Percentiles rank a stretch among this genome's conserved stretches.
Evolutionary conservation across 2,113 vertebrate species (phyloP).

Genomic region (Macrotis lagotis): DNA sequence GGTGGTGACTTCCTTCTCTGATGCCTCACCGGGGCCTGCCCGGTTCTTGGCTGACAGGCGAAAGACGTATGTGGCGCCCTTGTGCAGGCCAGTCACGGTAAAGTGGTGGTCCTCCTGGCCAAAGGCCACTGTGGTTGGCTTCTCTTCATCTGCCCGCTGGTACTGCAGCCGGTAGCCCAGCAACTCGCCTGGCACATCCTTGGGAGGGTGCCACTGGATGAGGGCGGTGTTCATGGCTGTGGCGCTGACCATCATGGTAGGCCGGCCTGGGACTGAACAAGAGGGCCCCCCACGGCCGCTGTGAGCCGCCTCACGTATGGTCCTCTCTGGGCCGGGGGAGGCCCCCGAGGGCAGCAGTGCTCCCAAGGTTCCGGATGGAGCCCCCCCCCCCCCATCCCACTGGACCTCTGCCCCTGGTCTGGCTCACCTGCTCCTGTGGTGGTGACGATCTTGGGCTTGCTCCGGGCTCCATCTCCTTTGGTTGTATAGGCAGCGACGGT

Average conservation of each 20-base stretch:
- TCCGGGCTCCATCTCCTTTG: conserved; percentile 95
- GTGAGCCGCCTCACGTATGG: neutral
- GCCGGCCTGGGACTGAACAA: conserved; percentile 93
- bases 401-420: conserved; percentile 4
- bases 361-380: conserved; percentile 44
- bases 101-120: conserved; percentile 93
- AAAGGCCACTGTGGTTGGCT: conserved; percentile 90
- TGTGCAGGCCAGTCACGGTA: conserved; percentile 93
- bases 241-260: conserved; percentile 97
- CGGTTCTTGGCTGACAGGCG: conserved; percentile 93
- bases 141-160: conserved; percentile 90
- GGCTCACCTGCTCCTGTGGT: conserved; percentile 94
- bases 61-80: conserved; percentile 94
- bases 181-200: conserved; percentile 94
- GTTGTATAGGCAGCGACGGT: conserved; percentile 95
- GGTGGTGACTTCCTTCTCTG: conserved; percentile 93
- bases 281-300: conserved; percentile 67
- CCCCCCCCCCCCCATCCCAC: neutral
- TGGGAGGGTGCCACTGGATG: conserved; percentile 98
- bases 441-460: conserved; percentile 93
- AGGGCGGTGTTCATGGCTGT: conserved; percentile 97
- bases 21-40: conserved; percentile 93
- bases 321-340: neutral
- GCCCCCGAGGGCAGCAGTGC: neutral
- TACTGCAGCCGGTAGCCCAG: conserved; percentile 94